Conservation (phyloP, 2,797 vertebrate species). For the Lepilemur septentrionalis region DNA sequence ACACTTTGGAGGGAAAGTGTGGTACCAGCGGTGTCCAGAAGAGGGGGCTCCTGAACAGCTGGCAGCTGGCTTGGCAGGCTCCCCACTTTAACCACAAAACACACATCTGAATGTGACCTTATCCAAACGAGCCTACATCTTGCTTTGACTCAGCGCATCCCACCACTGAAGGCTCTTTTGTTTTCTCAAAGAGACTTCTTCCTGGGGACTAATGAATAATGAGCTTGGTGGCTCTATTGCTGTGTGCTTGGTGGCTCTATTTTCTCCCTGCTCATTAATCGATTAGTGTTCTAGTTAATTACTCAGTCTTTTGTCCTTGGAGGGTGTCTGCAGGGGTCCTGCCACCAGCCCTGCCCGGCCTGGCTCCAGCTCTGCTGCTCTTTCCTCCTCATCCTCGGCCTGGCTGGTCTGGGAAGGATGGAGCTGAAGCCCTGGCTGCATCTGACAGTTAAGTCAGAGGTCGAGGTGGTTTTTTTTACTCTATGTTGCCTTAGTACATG, state of each 20-base stretch:
- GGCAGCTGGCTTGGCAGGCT: not conserved
- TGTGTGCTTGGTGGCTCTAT: not conserved
- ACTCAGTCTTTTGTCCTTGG: not conserved
- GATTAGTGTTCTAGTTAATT: not conserved
- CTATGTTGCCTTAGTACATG: not conserved
- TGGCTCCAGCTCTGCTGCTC: not conserved
- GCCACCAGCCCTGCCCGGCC: not conserved
- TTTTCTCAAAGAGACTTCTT: not conserved
- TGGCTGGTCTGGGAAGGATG: not conserved
- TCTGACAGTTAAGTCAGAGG: not conserved
- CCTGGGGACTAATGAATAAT: not conserved
- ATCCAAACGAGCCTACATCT: not conserved
- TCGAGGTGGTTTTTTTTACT: too few species aligned
- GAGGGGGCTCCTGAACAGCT: slow-evolving; percentile 66
- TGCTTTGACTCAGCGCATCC: not conserved
- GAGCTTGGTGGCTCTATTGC: not conserved
- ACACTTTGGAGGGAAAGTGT: not conserved
- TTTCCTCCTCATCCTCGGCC: not conserved
- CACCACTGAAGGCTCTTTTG: not conserved
- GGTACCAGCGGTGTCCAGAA: slow-evolving; percentile 41
- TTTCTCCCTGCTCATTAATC: not conserved
- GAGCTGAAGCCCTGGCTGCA: not conserved
- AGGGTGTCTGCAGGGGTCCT: not conserved
- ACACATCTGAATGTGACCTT: not conserved
- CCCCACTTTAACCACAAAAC: not conserved